phyloP scores from a whole-genome alignment of 2,113 vertebrate species.

The sheep (Ovis aries) region DNA sequence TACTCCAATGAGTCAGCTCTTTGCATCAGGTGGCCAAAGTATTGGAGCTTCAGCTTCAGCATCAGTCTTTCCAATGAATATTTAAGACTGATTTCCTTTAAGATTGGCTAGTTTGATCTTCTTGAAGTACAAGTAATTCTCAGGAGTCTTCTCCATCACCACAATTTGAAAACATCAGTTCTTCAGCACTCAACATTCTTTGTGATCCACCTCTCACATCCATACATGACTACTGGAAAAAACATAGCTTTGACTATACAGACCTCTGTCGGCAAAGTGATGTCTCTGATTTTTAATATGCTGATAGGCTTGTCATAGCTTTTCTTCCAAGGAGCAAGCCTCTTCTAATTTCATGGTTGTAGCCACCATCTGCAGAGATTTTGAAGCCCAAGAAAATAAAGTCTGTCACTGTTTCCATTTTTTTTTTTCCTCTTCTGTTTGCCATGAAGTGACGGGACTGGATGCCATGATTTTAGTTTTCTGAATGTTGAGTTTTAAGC shows the following conservation, averaged over 20 bases:
- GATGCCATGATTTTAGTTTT: neutral
- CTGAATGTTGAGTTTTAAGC: neutral
- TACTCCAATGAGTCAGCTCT: neutral
- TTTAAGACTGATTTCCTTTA: neutral
- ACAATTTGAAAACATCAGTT: neutral
- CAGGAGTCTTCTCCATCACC: neutral
- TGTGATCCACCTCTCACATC: neutral
- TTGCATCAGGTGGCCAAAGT: neutral
- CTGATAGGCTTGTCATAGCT: neutral
- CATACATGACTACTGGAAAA: neutral
- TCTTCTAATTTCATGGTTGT: neutral
- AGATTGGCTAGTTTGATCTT: neutral
- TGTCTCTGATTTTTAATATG: neutral
- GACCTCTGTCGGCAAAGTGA: neutral
- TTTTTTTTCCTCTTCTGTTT: neutral
- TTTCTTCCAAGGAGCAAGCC: neutral
- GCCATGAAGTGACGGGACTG: neutral
- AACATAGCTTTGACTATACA: neutral
- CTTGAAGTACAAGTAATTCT: neutral
- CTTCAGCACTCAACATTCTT: neutral
- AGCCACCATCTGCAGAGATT: neutral
- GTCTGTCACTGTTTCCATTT: neutral
- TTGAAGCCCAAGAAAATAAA: neutral
- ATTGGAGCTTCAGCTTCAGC: neutral
- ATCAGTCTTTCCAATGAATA: neutral